Evolutionary conservation across 2,888 invertebrate species (phyloP).

Genomic region (Volucella bombylans): DNA sequence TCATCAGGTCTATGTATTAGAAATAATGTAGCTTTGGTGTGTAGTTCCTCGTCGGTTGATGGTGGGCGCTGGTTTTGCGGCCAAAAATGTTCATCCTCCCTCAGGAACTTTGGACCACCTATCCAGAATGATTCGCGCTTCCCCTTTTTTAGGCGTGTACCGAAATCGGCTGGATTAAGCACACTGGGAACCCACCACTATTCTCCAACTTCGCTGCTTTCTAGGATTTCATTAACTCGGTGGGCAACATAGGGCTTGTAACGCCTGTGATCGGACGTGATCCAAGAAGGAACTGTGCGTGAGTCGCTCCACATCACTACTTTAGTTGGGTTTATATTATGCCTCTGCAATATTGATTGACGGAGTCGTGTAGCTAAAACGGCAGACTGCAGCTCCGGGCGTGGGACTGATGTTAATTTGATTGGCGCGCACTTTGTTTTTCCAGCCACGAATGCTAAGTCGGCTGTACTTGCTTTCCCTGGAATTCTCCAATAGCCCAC

Average conservation of each 20-base stretch:
- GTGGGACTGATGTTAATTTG: neutral
- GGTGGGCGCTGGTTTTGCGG: neutral
- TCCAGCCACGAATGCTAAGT: conserved; percentile 27
- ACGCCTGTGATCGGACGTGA: conserved; percentile 48
- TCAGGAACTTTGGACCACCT: neutral
- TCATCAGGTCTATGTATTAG: neutral
- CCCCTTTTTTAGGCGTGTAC: neutral
- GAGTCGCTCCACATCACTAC: conserved; percentile 55
- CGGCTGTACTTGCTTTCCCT: no score
- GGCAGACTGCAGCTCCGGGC: conserved; percentile 41
- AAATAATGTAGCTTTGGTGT: neutral
- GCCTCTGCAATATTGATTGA: conserved; percentile 8
- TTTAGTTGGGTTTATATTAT: conserved; percentile 7
- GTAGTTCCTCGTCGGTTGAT: neutral
- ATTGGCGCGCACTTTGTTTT: conserved; percentile 37
- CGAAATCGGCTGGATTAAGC: conserved; percentile 1
- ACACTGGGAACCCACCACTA: neutral
- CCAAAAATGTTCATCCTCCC: neutral
- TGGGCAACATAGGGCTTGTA: conserved; percentile 75
- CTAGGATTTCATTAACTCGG: conserved; percentile 45
- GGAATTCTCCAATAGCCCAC: no score
- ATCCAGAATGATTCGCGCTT: no score
- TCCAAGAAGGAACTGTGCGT: conserved; percentile 57
- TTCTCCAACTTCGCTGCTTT: neutral
- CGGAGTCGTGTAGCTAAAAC: conserved; percentile 42